These are phyloP conservation scores for Diplazon laetatorius DNA, from an alignment of 2,888 invertebrate species.

Conservation along the genomic window DNA sequence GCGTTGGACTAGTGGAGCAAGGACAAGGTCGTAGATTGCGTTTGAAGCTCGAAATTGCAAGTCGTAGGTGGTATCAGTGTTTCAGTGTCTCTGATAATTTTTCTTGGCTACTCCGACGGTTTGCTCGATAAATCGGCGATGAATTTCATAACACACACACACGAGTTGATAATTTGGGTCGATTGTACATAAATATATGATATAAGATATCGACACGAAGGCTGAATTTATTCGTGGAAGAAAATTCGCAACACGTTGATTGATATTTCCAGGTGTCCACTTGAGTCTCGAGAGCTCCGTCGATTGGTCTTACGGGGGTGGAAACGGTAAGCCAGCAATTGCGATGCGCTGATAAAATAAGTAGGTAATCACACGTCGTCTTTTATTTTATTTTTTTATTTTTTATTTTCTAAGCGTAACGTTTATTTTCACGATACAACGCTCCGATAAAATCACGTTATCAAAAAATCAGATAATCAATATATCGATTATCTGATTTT, in stretches of 20 bases:
- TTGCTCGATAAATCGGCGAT: no score
- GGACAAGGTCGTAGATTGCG: not conserved
- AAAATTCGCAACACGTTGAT: not conserved
- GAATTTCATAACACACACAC: no score
- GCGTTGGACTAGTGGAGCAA: not conserved
- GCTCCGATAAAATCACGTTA: not conserved
- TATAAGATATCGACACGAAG: not conserved
- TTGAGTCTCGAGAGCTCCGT: constrained; percentile 54
- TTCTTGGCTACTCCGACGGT: no score
- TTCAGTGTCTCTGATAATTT: no score
- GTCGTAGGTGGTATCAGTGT: not conserved
- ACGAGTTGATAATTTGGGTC: no score
- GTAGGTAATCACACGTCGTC: not conserved
- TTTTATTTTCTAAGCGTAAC: not conserved
- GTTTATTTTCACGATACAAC: not conserved
- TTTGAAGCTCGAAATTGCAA: not conserved
- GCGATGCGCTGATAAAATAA: constrained; percentile 6
- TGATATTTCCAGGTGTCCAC: constrained; percentile 66
- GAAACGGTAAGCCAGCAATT: constrained; percentile 68
- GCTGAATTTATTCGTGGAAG: not conserved
- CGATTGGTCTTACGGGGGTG: constrained; percentile 73
- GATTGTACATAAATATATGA: no score
- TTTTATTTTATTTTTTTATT: no score
- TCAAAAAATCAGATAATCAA: not conserved
- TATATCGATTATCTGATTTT: not conserved